phyloP scores from a whole-genome alignment of 2,113 vertebrate genomes.

The Sebastes schlegelii region DNA sequence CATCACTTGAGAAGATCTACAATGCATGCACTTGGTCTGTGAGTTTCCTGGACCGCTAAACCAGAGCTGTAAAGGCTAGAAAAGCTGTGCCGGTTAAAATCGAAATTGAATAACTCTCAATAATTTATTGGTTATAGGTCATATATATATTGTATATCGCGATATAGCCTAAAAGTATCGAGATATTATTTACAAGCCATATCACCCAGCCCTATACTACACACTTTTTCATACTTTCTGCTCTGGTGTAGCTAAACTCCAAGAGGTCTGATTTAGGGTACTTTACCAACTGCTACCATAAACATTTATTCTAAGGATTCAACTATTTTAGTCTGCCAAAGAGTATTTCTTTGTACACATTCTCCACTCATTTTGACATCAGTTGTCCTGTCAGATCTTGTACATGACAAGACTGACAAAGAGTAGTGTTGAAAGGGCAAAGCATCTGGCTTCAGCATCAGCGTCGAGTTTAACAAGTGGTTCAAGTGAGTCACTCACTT shows the following conservation, averaged over 20 bases:
- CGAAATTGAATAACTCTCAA: too few species aligned
- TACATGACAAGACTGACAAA: background rate
- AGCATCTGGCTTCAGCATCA: conserved; percentile 11
- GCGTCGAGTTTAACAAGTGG: conserved; percentile 35
- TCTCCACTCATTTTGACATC: background rate
- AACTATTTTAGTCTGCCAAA: background rate
- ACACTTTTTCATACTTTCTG: background rate
- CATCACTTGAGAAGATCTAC: too few species aligned
- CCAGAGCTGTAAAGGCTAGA: too few species aligned
- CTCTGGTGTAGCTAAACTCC: background rate
- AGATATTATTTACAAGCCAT: too few species aligned
- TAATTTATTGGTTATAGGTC: too few species aligned
- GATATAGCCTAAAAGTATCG: too few species aligned
- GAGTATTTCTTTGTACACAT: background rate
- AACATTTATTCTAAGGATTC: background rate
- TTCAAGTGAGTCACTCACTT: conserved; percentile 57
- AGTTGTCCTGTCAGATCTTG: background rate
- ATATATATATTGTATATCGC: too few species aligned
- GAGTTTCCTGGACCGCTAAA: too few species aligned
- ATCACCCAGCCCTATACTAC: background rate
- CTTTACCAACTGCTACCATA: background rate
- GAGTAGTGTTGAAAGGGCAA: background rate
- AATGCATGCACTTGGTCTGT: too few species aligned
- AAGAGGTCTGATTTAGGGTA: background rate
- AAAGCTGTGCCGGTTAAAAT: too few species aligned